Conservation (phyloP, 1,140 invertebrate genomes). For the Spodoptera frugiperda region DNA sequence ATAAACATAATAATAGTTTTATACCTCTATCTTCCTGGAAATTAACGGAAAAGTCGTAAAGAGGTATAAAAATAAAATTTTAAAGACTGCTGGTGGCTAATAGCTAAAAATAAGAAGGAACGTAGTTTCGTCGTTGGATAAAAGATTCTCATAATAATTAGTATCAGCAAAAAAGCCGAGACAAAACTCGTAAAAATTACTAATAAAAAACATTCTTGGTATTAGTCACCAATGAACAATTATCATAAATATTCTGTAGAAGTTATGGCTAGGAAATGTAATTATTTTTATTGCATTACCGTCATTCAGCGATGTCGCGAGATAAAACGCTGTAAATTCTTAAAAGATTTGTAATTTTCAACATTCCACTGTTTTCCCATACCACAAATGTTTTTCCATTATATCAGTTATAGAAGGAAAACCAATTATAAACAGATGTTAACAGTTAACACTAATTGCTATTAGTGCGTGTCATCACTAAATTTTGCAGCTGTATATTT, state of each 20-base stretch:
- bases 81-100: not conserved
- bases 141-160: not conserved
- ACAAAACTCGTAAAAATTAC: not conserved
- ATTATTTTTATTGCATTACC: not conserved
- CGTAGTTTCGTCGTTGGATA: not conserved
- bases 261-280: not conserved
- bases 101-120: not conserved
- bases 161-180: not conserved
- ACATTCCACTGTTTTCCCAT: no score
- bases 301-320: constrained; percentile 3
- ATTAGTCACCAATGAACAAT: not conserved
- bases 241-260: constrained; percentile 12
- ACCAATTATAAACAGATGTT: no score
- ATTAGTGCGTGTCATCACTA: no score
- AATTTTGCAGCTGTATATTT: no score
- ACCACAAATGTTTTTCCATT: not conserved
- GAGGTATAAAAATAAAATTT: not conserved
- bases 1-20: constrained; percentile 41
- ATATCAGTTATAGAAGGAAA: no score
- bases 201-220: constrained; percentile 1
- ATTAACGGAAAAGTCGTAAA: constrained; percentile 24
- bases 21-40: constrained; percentile 31
- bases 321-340: not conserved
- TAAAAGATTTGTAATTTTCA: no score
- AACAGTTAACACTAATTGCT: no score